phyloP scores from a whole-genome alignment of 2,797 vertebrate genomes.

The Pseudomugil tenellus region DNA sequence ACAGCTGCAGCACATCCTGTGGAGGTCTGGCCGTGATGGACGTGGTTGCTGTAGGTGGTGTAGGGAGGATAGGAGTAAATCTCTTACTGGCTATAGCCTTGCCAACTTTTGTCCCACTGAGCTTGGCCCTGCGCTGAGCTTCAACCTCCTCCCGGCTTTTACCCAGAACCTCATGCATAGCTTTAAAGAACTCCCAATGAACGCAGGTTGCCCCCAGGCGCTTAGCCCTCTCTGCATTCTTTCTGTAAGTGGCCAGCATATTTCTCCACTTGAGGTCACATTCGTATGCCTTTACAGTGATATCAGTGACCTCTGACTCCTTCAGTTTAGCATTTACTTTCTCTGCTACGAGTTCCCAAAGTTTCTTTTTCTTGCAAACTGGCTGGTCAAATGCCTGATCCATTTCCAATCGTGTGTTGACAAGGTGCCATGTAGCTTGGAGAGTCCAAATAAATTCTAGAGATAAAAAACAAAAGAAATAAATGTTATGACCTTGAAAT shows the following conservation, averaged over 20 bases:
- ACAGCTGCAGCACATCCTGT: constrained; percentile 83
- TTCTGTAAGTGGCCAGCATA: constrained; percentile 84
- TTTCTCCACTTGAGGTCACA: constrained; percentile 87
- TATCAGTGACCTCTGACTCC: constrained; percentile 58
- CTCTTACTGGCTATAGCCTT: constrained; percentile 79
- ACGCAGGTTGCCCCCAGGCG: constrained; percentile 72
- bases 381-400: constrained; percentile 83
- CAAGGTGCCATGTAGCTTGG: constrained; percentile 84
- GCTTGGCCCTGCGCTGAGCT: constrained; percentile 74
- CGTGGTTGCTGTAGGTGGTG: constrained; percentile 53
- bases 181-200: constrained; percentile 86
- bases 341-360: constrained; percentile 83
- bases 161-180: constrained; percentile 81
- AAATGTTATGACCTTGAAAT: background rate
- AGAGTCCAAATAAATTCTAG: constrained; percentile 85
- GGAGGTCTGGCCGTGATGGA: constrained; percentile 69
- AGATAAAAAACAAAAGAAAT: background rate
- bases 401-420: constrained; percentile 82
- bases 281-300: constrained; percentile 80
- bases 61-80: constrained; percentile 83
- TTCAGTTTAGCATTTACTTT: constrained; percentile 74
- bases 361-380: constrained; percentile 84
- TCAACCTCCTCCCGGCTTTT: constrained; percentile 79
- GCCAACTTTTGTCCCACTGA: constrained; percentile 70
- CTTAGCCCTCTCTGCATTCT: constrained; percentile 80